Conservation (phyloP, 2,797 vertebrate genomes). For the Argya squamiceps region DNA sequence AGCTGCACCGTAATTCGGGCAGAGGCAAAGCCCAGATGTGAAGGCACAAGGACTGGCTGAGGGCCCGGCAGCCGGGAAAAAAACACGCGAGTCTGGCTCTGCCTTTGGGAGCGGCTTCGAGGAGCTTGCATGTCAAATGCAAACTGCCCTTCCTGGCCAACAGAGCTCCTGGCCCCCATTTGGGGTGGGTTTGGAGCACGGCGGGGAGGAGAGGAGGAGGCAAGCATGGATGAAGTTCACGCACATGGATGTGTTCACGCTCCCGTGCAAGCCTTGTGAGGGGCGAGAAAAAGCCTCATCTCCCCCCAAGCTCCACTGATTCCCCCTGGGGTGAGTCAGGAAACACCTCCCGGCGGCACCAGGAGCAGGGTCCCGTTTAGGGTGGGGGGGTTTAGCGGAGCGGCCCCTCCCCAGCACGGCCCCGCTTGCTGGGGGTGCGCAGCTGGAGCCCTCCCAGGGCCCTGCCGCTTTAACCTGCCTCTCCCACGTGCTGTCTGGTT, state of each 20-base stretch:
- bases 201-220: not conserved
- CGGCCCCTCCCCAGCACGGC: not conserved
- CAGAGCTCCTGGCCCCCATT: not conserved
- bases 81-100: not conserved
- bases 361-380: fast-evolving
- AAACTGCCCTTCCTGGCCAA: not conserved
- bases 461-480: slow-evolving; percentile 75
- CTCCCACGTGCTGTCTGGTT: slow-evolving; percentile 79
- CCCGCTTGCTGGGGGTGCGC: not conserved
- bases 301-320: fast-evolving
- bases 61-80: not conserved
- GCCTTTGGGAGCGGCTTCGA: not conserved
- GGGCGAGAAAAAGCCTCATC: not conserved
- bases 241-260: not conserved
- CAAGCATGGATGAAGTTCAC: too few species aligned
- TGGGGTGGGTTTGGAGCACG: not conserved
- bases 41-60: not conserved
- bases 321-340: not conserved
- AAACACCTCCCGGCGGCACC: not conserved
- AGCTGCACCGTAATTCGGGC: not conserved
- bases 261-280: not conserved
- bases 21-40: not conserved
- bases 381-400: not conserved
- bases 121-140: fast-evolving
- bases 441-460: not conserved